These are phyloP conservation scores for Gobiocypris rarus DNA, from an alignment of 2,113 vertebrate species.

Conservation along the genomic window DNA sequence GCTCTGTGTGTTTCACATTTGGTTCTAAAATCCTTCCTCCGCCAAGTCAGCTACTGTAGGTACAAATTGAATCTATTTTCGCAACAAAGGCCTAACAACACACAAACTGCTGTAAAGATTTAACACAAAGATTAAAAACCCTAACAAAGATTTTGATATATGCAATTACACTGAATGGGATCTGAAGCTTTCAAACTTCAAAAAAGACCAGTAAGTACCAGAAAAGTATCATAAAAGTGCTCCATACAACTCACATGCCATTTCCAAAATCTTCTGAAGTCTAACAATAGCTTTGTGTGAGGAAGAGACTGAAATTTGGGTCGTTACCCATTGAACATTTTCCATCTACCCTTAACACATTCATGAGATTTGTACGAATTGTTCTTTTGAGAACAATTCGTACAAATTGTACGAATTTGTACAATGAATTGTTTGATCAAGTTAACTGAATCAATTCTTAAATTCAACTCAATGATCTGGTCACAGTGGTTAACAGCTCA, in stretches of 20 bases:
- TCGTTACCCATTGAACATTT: not conserved
- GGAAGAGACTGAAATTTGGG: not conserved
- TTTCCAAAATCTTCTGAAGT: not conserved
- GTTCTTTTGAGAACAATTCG: not conserved
- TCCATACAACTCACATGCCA: not conserved
- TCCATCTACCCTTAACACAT: not conserved
- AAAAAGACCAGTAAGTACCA: slow-evolving; percentile 3
- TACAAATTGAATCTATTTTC: slow-evolving; percentile 18
- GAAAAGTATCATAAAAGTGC: not conserved
- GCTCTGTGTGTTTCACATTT: slow-evolving; percentile 9
- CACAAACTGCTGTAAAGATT: slow-evolving; percentile 11
- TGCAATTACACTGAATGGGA: not conserved
- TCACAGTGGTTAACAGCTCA: not conserved
- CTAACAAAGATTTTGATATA: not conserved
- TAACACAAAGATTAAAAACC: slow-evolving; percentile 10
- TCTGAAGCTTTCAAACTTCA: slow-evolving; percentile 14
- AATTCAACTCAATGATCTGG: not conserved
- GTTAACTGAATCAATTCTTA: not conserved
- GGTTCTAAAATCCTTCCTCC: slow-evolving; percentile 3
- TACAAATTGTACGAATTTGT: no score
- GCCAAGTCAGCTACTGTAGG: not conserved
- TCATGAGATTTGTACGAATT: not conserved
- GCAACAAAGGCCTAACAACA: slow-evolving; percentile 16
- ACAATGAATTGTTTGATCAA: not conserved
- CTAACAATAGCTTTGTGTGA: not conserved